Base-by-base conservation (phyloP, 2,113 vertebrate species). In the Copsychus sechellarum region DNA sequence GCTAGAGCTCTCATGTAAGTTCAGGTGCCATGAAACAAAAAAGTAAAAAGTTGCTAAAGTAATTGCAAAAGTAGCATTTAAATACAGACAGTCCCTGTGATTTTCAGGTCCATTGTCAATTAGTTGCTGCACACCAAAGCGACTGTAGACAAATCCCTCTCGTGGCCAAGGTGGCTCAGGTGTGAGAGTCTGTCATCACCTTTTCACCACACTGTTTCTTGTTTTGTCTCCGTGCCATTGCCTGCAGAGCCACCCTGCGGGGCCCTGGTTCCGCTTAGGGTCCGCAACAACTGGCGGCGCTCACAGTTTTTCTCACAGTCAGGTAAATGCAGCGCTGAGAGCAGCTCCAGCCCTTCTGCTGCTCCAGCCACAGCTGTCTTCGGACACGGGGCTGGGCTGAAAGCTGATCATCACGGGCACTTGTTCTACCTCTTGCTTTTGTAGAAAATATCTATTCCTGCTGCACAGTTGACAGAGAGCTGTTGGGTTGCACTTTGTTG, bases 241-340 rank as follows among this genome's bases (percentile, higher is more conserved):
- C 74, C 90, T 97, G 97, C 95, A 98, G 98, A 98, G 95, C 84
- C 19, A 14, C 95, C 97, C 95, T 96, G 87, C 96, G 96, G 97
- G 97, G 97, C 98, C 97, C 90, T 86, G 79, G 95, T 98, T 95
- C 97, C 98, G 29, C 97, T 98, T 96, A 98, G 98, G 97, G 97
- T 98, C 97, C 98, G 98, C 98, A 99, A 98, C 98, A 97, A 96
- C 98, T 98, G 98, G 98, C 98, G 98, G 96, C 98, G 99, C 81
- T 98, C 97, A 95, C 98, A 98, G 93, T 99, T 99, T 99, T 99
- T 99, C 98, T 98, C 98, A 9, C 97, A 93, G 89, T 96, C 99
- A 99, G 99, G 99, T 99, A 99, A 99, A 98, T 60, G 22, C 38
- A 14, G 65, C 15, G 43, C 93, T 82, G 64, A 61, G 89, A 61